Evolutionary conservation across 2,888 invertebrate species (phyloP), one percentile per base, ranked within the genome.

Genomic region (Pristionchus exspectatus): DNA sequence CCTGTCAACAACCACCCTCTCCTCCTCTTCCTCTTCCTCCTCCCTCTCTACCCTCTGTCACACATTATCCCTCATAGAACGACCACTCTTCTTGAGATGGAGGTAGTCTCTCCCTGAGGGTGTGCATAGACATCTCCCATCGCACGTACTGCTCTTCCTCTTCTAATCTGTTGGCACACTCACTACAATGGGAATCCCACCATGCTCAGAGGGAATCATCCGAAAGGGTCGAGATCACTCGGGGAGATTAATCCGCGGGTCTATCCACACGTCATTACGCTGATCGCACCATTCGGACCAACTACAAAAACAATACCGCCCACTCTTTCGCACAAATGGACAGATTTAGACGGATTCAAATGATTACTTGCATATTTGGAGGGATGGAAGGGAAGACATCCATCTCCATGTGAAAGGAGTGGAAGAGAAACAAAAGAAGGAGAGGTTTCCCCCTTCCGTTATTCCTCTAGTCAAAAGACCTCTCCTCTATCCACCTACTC

Each of bases 21-120:
- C 74, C 24, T 18, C 27, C 38, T 38, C 38, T 16, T 24, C 44
- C 72, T 50, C 44, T 50, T 50, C 44, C 12, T 50, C 44, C 44
- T 50, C 44, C 44, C 44, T 50, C 44, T 44, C 44, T 30, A 1
- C 72, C 69, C 69, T 33, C 72, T 72, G 33, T 18, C 72, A 72
- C 72, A 44, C 81, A 81, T 81, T 81, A 81, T 81, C 50, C 81
- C 81, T 24, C 81, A 81, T 24, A 81, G 81, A 81, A 50, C 81
- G 50, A 81, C 50, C 81, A 77, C 24, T 77, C 74, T 24, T 12
- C 44, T 77, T 69, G 69, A 69, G 27, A 30, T 30, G 44, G 74
- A 33, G 72, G 72, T 18, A 24, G 38, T 38, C 0, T 74, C 77
- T 77, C 38, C 21, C 69, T 44, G 77, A 77, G 44, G 38, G 38